A percentile compares a stretch with the other conserved stretches of the same genome.
These are phyloP conservation scores for Mola mola DNA, from an alignment of 2,113 vertebrate genomes.

Conservation along the genomic window DNA sequence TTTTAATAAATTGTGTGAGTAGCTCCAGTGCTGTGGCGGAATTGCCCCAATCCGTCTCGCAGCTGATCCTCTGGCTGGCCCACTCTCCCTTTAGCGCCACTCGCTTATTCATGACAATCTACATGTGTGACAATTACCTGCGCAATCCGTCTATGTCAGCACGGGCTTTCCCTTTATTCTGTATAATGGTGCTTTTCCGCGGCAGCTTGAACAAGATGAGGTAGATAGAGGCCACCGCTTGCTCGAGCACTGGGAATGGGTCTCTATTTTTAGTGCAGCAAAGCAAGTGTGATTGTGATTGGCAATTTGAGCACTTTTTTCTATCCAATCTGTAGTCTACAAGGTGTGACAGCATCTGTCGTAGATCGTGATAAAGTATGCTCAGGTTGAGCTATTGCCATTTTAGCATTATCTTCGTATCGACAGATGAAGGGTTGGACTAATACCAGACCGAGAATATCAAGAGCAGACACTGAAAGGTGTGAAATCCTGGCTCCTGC, in stretches of 20 bases:
- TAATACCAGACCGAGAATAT: slow-evolving; percentile 23
- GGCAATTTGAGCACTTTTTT: slow-evolving; percentile 50
- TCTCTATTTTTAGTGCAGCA: slow-evolving; percentile 69
- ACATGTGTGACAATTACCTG: slow-evolving; percentile 81
- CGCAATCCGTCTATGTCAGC: slow-evolving; percentile 72
- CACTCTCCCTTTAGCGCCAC: slow-evolving; percentile 60
- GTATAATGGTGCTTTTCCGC: slow-evolving; percentile 68
- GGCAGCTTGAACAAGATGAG: slow-evolving; percentile 64
- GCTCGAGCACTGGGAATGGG: slow-evolving; percentile 39
- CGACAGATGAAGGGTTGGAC: slow-evolving; percentile 28
- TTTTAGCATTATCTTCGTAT: slow-evolving; percentile 32
- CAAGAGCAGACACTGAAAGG: slow-evolving; percentile 16
- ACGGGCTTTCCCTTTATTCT: slow-evolving; percentile 54
- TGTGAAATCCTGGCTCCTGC: slow-evolving; percentile 27
- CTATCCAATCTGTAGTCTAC: slow-evolving; percentile 28
- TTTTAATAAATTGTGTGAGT: slow-evolving; percentile 83
- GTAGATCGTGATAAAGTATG: slow-evolving; percentile 35
- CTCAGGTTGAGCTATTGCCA: slow-evolving; percentile 35
- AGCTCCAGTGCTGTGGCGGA: slow-evolving; percentile 63
- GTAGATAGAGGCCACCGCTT: slow-evolving; percentile 65
- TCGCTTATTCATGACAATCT: slow-evolving; percentile 80
- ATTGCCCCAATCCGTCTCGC: slow-evolving; percentile 83
- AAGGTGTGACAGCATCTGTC: slow-evolving; percentile 43
- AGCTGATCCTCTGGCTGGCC: slow-evolving; percentile 76
- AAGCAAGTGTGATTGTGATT: slow-evolving; percentile 54